These are phyloP conservation scores for Poeciliopsis occidentalis DNA, from an alignment of 2,113 vertebrate species.

Conservation along the genomic window DNA sequence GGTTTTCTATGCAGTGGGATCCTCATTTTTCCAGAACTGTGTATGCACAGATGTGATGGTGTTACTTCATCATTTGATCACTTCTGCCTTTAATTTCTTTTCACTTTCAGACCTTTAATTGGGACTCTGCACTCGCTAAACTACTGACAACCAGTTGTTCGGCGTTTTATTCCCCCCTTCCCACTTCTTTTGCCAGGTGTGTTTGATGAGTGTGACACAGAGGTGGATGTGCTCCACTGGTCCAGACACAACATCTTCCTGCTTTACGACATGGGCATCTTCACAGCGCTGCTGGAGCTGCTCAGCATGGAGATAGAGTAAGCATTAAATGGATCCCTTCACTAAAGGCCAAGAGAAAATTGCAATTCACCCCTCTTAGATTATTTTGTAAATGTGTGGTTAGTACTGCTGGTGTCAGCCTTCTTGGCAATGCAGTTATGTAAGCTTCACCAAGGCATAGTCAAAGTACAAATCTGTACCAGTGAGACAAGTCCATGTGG, in stretches of 20 bases:
- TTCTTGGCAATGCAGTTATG: constrained; percentile 40
- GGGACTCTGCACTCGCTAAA: background rate
- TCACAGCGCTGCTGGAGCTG: constrained; percentile 93
- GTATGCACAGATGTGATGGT: background rate
- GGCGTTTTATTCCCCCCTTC: background rate
- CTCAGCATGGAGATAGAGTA: constrained; percentile 98
- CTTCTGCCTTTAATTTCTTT: background rate
- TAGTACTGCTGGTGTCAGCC: constrained; percentile 36
- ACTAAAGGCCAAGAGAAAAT: background rate
- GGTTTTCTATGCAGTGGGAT: too few relatives aligned
- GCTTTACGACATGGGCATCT: constrained; percentile 93
- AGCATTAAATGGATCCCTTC: constrained; percentile 41
- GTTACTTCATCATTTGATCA: background rate
- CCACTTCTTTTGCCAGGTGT: constrained; percentile 76
- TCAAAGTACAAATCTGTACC: background rate
- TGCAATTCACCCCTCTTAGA: too few relatives aligned
- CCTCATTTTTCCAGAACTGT: too few relatives aligned
- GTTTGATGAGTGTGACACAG: constrained; percentile 91
- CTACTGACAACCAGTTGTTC: too few relatives aligned
- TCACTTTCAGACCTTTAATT: background rate
- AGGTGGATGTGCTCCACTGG: constrained; percentile 90
- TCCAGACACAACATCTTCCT: constrained; percentile 94
- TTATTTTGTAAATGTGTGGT: too few relatives aligned
- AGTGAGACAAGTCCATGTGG: constrained; percentile 8
- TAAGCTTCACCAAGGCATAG: constrained; percentile 38